Conservation (phyloP, 2,888 invertebrate genomes). For the Polydrusus pterygomalis region DNA sequence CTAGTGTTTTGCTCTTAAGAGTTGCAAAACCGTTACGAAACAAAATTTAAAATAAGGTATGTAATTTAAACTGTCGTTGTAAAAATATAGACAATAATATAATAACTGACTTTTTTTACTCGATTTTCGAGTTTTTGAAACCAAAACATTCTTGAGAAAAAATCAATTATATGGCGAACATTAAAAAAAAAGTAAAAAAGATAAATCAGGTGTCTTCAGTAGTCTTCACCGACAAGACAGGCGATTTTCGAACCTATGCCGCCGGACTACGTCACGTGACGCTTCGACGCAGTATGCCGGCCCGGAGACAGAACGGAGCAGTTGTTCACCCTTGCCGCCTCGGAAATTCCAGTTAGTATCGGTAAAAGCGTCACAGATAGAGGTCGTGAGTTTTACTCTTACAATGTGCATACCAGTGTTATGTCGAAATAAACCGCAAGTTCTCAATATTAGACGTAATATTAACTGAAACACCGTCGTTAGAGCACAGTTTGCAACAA, state of each 20-base stretch:
- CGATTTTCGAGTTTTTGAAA: too few relatives aligned
- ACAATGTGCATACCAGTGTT: slow-evolving; percentile 45
- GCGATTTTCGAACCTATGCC: slow-evolving; percentile 20
- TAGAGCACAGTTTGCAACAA: not conserved
- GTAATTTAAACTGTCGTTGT: too few relatives aligned
- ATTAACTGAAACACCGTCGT: slow-evolving; percentile 34
- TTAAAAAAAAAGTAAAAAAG: too few relatives aligned
- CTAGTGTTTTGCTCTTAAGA: too few relatives aligned
- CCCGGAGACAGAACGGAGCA: slow-evolving; percentile 47
- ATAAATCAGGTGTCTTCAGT: too few relatives aligned
- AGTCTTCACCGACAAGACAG: too few relatives aligned
- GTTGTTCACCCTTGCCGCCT: slow-evolving; percentile 48
- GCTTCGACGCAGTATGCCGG: slow-evolving; percentile 71
- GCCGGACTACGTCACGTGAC: slow-evolving; percentile 68
- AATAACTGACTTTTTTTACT: too few relatives aligned
- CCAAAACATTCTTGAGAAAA: too few relatives aligned
- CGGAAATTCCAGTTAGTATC: slow-evolving; percentile 48
- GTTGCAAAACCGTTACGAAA: too few relatives aligned
- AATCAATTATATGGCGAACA: too few relatives aligned
- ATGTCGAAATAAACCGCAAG: slow-evolving; percentile 34
- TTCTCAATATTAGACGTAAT: slow-evolving; percentile 1
- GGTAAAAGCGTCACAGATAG: slow-evolving; percentile 25
- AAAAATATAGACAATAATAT: too few relatives aligned
- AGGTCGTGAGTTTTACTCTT: slow-evolving; percentile 26
- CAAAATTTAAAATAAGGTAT: too few relatives aligned